Percentiles rank a stretch among this genome's conserved stretches.
phyloP scores from a whole-genome alignment of 2,888 invertebrate genomes.

The Leptodirus hochenwartii region DNA sequence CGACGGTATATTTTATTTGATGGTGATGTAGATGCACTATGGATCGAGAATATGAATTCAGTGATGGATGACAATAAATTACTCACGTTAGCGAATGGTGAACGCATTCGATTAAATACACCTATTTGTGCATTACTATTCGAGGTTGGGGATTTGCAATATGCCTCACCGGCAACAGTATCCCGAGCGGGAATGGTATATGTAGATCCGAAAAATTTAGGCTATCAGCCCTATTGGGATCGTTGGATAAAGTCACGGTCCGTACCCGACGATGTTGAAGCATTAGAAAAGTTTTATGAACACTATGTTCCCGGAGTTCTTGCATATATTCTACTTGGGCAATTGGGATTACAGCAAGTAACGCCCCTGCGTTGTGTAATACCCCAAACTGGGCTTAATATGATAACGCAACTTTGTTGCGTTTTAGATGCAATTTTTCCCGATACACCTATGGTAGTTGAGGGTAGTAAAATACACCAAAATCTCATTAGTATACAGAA shows the following conservation, averaged over 20 bases:
- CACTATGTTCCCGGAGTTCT: conserved; percentile 57
- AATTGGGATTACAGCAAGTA: conserved; percentile 53
- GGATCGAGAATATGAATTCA: conserved; percentile 96
- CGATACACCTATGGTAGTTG: conserved; percentile 22
- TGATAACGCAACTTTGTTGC: conserved; percentile 69
- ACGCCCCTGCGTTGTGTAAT: conserved; percentile 64
- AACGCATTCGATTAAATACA: conserved; percentile 67
- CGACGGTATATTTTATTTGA: conserved; percentile 76
- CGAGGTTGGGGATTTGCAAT: conserved; percentile 78
- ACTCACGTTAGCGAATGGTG: conserved; percentile 78
- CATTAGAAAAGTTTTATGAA: conserved; percentile 36
- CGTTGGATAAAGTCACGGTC: conserved; percentile 50
- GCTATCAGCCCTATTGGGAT: conserved; percentile 73
- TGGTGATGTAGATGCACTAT: conserved; percentile 84
- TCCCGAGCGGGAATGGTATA: conserved; percentile 89
- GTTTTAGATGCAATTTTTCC: conserved; percentile 59
- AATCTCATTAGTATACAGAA: no score
- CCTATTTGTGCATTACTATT: conserved; percentile 69
- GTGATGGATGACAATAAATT: conserved; percentile 92
- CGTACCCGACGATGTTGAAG: conserved; percentile 27
- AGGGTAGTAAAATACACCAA: conserved; percentile 17
- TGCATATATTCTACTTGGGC: conserved; percentile 50
- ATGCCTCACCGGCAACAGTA: conserved; percentile 84
- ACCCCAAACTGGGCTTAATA: conserved; percentile 68
- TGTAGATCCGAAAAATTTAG: conserved; percentile 81